Conservation (phyloP, 2,113 vertebrate species). For the Serinus canaria region DNA sequence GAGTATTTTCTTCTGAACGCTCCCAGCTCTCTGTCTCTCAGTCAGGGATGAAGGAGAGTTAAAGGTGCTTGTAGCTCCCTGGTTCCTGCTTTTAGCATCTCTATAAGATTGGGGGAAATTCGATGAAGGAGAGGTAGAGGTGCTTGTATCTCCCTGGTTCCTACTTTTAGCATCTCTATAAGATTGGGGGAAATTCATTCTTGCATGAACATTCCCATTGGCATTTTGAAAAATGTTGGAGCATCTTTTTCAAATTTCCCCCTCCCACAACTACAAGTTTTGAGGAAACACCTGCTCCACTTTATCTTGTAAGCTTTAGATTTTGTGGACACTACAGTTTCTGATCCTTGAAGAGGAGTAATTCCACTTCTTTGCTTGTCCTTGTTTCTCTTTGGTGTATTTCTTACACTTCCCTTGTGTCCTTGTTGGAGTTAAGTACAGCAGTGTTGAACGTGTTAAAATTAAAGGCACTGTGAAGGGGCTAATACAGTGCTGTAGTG, state of each 20-base stretch:
- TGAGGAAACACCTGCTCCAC: not conserved
- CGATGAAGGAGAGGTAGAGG: not conserved
- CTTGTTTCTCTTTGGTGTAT: not conserved
- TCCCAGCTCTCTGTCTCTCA: not conserved
- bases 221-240: not conserved
- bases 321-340: not conserved
- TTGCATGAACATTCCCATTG: not conserved
- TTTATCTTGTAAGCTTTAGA: not conserved
- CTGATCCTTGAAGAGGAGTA: not conserved
- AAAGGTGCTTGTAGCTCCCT: not conserved
- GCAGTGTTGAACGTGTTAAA: not conserved
- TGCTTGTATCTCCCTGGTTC: not conserved
- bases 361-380: not conserved
- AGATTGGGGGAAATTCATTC: not conserved
- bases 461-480: not conserved
- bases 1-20: not conserved
- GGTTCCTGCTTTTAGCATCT: not conserved
- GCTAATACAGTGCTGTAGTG: not conserved
- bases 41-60: not conserved
- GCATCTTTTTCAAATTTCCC: not conserved
- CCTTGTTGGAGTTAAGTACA: not conserved
- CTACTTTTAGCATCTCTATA: not conserved
- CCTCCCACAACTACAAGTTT: not conserved
- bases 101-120: no score
- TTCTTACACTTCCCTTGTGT: not conserved